A percentile compares a stretch with the other conserved stretches of the same genome.
These are phyloP conservation scores for Penaeus chinensis DNA, from an alignment of 1,140 invertebrate genomes.

Conservation along the genomic window DNA sequence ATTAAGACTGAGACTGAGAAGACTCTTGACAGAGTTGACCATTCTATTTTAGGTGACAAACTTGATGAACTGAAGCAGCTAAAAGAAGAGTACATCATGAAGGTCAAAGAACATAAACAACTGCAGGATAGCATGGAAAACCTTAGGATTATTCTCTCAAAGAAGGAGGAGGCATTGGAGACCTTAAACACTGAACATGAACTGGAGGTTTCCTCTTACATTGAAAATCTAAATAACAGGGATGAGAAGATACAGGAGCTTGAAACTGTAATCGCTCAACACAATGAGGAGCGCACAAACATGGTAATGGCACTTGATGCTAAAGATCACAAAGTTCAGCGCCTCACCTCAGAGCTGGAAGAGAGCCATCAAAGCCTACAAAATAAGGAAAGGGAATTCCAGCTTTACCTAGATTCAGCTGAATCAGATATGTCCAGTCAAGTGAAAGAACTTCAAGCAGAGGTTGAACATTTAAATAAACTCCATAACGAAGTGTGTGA, in stretches of 20 bases:
- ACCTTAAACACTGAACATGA: background rate
- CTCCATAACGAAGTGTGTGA: conserved; percentile 39
- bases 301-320: conserved; percentile 6
- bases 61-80: conserved; percentile 45
- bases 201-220: conserved; percentile 13
- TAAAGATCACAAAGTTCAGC: conserved; percentile 30
- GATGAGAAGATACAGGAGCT: conserved; percentile 7
- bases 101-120: conserved; percentile 20
- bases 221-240: conserved; percentile 22
- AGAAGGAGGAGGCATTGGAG: conserved; percentile 23
- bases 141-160: conserved; percentile 33
- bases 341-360: conserved; percentile 9
- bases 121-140: conserved; percentile 37
- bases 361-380: background rate
- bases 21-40: background rate
- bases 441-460: conserved; percentile 29
- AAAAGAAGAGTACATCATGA: conserved; percentile 3
- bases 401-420: background rate
- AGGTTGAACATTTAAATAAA: conserved; percentile 36
- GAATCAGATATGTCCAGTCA: conserved; percentile 8
- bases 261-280: background rate
- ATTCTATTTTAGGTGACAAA: conserved; percentile 18
- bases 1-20: background rate
- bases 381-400: conserved; percentile 19
- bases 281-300: background rate